Percentiles rank a stretch among this genome's conserved stretches.
phyloP scores from a whole-genome alignment of 1,140 invertebrate species.

The Macrobrachium nipponense region DNA sequence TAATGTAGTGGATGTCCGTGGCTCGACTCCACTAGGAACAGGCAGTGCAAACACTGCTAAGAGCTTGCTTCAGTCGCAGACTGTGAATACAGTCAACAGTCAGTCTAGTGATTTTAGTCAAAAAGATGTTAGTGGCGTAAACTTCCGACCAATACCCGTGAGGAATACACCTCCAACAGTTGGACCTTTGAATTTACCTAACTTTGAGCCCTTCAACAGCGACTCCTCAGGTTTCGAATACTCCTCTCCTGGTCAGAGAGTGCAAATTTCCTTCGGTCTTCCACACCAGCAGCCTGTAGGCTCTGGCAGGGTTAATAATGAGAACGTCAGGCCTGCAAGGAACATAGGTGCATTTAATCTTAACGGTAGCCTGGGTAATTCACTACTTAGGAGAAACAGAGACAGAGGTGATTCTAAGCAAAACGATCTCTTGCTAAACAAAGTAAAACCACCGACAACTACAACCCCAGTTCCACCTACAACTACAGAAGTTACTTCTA shows the following conservation, averaged over 20 bases:
- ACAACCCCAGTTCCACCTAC: not conserved
- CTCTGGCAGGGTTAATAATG: no score
- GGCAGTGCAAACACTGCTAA: constrained; percentile 7
- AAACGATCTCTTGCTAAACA: not conserved
- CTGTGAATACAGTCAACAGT: constrained; percentile 8
- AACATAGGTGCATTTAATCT: no score
- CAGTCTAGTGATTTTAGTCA: not conserved
- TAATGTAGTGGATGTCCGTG: not conserved
- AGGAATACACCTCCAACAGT: not conserved
- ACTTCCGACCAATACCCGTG: no score
- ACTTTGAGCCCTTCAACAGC: not conserved
- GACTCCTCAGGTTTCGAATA: constrained; percentile 30
- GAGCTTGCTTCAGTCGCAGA: constrained; percentile 2
- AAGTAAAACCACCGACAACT: not conserved
- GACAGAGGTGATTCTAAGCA: not conserved
- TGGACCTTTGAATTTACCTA: not conserved
- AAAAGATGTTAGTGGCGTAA: no score
- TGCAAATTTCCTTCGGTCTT: constrained; percentile 34
- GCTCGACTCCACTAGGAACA: no score
- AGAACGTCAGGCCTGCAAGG: no score
- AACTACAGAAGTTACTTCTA: constrained; percentile 4
- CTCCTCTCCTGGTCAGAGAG: constrained; percentile 40
- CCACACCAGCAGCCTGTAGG: not conserved
- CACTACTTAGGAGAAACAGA: no score
- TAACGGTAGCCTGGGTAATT: no score